Conservation (phyloP, 1,140 invertebrate species). For the Cydia splendana region DNA sequence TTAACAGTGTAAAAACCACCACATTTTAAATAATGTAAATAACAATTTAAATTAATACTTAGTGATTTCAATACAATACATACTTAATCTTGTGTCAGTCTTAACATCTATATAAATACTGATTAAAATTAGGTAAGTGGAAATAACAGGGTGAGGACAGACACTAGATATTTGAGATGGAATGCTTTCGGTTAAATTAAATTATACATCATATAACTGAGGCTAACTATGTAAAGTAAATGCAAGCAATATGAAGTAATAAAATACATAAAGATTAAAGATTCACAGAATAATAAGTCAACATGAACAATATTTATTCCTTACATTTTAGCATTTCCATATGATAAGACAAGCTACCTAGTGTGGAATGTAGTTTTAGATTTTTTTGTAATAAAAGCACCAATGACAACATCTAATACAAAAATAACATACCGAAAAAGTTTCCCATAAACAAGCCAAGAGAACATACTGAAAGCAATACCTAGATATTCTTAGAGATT, state of each 20-base stretch:
- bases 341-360: conserved; percentile 22
- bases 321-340: conserved; percentile 7
- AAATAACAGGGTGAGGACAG: conserved; percentile 41
- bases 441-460: conserved; percentile 1
- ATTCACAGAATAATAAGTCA: conserved; percentile 40
- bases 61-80: conserved; percentile 71
- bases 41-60: conserved; percentile 66
- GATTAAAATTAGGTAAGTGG: conserved; percentile 58
- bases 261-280: conserved; percentile 31
- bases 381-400: conserved; percentile 35
- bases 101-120: conserved; percentile 76
- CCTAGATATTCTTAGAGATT: conserved; percentile 8
- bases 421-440: neutral
- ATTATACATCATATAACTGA: neutral
- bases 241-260: conserved; percentile 45
- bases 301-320: conserved; percentile 38
- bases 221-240: conserved; percentile 43
- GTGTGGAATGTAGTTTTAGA: conserved; percentile 34
- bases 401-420: conserved; percentile 28
- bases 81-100: conserved; percentile 69
- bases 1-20: conserved; percentile 55
- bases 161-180: conserved; percentile 52
- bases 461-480: neutral
- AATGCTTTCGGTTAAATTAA: conserved; percentile 47
- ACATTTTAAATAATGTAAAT: conserved; percentile 51